Percentiles rank a stretch among this genome's conserved stretches.
These are phyloP conservation scores for Macrophya annulata DNA, from an alignment of 2,888 invertebrate genomes.

Conservation along the genomic window DNA sequence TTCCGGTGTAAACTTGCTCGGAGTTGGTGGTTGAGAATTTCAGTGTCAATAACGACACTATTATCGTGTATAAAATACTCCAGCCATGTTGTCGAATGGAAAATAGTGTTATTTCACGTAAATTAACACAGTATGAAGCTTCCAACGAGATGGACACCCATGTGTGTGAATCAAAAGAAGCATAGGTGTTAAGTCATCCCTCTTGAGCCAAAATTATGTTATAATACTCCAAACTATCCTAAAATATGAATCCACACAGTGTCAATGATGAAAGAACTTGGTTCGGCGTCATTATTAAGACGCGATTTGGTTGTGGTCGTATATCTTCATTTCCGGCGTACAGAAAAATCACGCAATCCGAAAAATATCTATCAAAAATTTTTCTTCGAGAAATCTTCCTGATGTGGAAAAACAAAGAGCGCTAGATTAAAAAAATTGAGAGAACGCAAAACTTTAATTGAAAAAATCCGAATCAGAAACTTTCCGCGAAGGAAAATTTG, in stretches of 20 bases:
- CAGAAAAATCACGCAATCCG: no score
- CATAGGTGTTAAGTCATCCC: neutral
- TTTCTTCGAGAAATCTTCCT: no score
- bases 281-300: neutral
- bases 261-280: neutral
- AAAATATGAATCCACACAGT: neutral
- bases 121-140: neutral
- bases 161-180: neutral
- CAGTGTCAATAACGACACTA: constrained; percentile 21
- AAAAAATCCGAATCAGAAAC: no score
- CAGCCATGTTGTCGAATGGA: constrained; percentile 4
- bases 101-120: neutral
- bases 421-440: no score
- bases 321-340: no score
- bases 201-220: neutral
- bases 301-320: no score
- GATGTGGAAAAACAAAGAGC: no score
- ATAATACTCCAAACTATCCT: neutral
- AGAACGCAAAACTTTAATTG: no score
- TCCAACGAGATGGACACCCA: neutral
- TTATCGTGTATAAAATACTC: constrained; percentile 1
- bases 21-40: no score
- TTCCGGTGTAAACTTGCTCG: no score
- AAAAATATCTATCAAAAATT: no score
- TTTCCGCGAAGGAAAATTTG: no score